Evolutionary conservation across 2,888 invertebrate genomes (phyloP).

Genomic region (Tenthredo scrophulariae): DNA sequence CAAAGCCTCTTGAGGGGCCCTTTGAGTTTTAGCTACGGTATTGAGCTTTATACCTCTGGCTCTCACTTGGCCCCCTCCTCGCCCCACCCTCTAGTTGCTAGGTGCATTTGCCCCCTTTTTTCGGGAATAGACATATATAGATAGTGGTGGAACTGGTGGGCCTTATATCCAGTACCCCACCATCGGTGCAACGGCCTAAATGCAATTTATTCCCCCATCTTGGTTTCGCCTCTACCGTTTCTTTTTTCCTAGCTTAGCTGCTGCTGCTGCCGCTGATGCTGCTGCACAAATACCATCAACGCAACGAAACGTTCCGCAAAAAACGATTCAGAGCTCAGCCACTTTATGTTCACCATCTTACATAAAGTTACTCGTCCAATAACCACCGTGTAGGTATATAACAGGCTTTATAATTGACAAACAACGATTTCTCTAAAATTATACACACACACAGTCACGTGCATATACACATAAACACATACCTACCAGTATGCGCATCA

Average conservation of each 20-base stretch:
- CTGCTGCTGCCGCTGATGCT: conserved; percentile 11
- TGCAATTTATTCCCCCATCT: conserved; percentile 72
- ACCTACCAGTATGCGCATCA: too few species aligned
- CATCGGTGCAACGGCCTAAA: conserved; percentile 75
- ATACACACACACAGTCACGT: too few species aligned
- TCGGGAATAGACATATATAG: conserved; percentile 66
- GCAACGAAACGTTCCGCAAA: background rate
- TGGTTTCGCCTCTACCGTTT: conserved; percentile 31
- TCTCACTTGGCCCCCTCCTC: conserved; percentile 53
- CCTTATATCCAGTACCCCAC: conserved; percentile 55
- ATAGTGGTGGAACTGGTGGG: conserved; percentile 55
- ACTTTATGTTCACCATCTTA: too few species aligned
- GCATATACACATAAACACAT: too few species aligned
- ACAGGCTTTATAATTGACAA: too few species aligned
- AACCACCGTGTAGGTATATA: too few species aligned
- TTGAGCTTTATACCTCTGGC: conserved; percentile 46
- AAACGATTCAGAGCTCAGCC: background rate
- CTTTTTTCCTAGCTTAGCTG: conserved; percentile 30
- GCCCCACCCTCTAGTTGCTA: conserved; percentile 72
- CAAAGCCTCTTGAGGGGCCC: background rate
- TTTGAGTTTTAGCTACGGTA: conserved; percentile 50
- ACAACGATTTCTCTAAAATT: too few species aligned
- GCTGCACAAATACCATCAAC: background rate
- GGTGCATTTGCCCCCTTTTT: conserved; percentile 74
- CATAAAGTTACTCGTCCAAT: too few species aligned